Conservation (phyloP, 2,797 vertebrate species). For the Ctenochaetus hawaiiensis region DNA sequence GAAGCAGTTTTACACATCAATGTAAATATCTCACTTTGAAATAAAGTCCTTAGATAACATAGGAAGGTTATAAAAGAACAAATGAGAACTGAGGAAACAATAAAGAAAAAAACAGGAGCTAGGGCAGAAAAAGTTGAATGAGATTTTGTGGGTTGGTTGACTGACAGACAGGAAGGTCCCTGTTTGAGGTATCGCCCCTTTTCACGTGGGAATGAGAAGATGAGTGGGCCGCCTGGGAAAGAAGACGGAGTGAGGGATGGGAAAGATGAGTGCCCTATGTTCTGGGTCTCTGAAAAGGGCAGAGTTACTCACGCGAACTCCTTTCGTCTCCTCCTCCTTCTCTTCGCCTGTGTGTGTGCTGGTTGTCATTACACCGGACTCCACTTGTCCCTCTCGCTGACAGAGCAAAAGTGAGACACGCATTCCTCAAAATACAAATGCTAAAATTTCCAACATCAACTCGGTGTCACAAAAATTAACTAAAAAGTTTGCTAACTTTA, state of each 20-base stretch:
- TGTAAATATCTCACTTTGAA: background rate
- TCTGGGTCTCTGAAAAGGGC: constrained; percentile 72
- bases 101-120: background rate
- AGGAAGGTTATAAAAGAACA: background rate
- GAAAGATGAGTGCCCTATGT: constrained; percentile 66
- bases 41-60: background rate
- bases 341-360: constrained; percentile 84
- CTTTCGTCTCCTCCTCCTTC: constrained; percentile 64
- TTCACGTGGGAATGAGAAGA: constrained; percentile 74
- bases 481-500: too few species aligned
- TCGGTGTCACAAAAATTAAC: background rate
- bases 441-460: constrained; percentile 9
- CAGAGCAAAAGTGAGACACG: constrained; percentile 35
- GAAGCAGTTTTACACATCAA: background rate
- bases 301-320: constrained; percentile 85
- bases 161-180: constrained; percentile 63
- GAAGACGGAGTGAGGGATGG: constrained; percentile 61
- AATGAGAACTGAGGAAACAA: background rate
- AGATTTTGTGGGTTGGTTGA: constrained; percentile 41
- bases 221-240: constrained; percentile 61
- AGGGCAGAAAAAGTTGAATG: constrained; percentile 12
- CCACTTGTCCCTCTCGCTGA: constrained; percentile 93
- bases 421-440: constrained; percentile 38
- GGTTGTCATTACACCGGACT: constrained; percentile 91
- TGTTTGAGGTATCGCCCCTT: constrained; percentile 64